Percentiles rank a stretch among this genome's conserved stretches.
Evolutionary conservation across 2,888 invertebrate species (phyloP).

Genomic region (Pammene fasciana): DNA sequence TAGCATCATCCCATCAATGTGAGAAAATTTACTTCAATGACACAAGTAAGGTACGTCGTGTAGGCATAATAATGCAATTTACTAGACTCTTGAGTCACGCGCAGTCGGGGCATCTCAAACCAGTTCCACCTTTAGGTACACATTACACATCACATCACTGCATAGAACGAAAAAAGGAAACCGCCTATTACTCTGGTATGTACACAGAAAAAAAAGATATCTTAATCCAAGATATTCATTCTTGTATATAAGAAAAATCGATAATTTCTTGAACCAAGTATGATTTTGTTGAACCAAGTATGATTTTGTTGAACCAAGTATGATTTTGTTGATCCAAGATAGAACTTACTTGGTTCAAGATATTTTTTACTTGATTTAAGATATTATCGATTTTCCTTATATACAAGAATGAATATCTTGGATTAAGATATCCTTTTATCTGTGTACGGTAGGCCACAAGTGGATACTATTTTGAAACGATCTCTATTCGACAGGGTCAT

Average conservation of each 20-base stretch:
- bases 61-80: conserved; percentile 9
- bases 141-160: conserved; percentile 26
- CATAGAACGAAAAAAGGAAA: conserved; percentile 54
- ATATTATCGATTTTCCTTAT: too few relatives aligned
- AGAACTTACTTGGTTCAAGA: too few relatives aligned
- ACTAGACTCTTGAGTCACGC: conserved; percentile 4
- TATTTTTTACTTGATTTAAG: too few relatives aligned
- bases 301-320: too few relatives aligned
- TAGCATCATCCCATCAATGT: neutral
- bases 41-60: neutral
- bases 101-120: conserved; percentile 15
- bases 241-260: too few relatives aligned
- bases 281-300: too few relatives aligned
- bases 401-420: too few relatives aligned
- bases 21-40: conserved; percentile 4
- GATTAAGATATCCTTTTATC: too few relatives aligned
- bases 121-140: conserved; percentile 15
- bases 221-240: too few relatives aligned
- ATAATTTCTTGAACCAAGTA: too few relatives aligned
- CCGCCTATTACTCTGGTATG: conserved; percentile 51
- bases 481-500: neutral
- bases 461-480: neutral
- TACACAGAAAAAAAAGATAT: too few relatives aligned
- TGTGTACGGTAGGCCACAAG: neutral
- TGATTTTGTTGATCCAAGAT: too few relatives aligned